phyloP scores from a whole-genome alignment of 2,797 vertebrate species.

The Spondyliosoma cantharus region DNA sequence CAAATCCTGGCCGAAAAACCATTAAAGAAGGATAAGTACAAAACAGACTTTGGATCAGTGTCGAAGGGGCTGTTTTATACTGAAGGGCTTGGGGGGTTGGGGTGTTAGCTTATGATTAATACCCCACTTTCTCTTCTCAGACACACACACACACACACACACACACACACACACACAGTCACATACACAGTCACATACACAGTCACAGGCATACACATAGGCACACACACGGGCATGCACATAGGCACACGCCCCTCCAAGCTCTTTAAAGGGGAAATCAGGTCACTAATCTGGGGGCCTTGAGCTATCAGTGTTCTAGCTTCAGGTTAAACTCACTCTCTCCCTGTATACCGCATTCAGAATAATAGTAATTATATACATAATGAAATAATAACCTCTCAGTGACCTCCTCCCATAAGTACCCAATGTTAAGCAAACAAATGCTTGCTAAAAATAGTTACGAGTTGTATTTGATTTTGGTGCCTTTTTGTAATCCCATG shows the following conservation, averaged over 20 bases:
- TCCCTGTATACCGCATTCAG: constrained; percentile 28
- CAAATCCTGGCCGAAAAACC: constrained; percentile 66
- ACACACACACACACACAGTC: constrained; percentile 2
- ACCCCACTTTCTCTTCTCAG: constrained; percentile 67
- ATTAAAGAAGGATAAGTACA: constrained; percentile 69
- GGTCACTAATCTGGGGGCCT: constrained; percentile 81
- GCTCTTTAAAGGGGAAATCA: constrained; percentile 78
- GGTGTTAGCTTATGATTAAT: constrained; percentile 73
- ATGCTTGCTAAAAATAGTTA: constrained; percentile 38
- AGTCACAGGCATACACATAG: constrained; percentile 21
- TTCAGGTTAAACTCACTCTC: constrained; percentile 60
- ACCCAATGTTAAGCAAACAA: not conserved
- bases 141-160: constrained; percentile 32
- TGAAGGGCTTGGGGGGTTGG: constrained; percentile 30
- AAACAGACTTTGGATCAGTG: constrained; percentile 74
- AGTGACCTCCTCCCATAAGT: constrained; percentile 30
- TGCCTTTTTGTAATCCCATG: constrained; percentile 23
- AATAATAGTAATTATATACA: constrained; percentile 47
- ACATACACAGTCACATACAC: constrained; percentile 24
- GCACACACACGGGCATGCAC: constrained; percentile 8
- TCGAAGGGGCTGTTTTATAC: constrained; percentile 59
- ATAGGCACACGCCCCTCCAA: constrained; percentile 48
- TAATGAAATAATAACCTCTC: constrained; percentile 32
- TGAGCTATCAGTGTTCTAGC: constrained; percentile 70
- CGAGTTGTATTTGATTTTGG: constrained; percentile 15